These are phyloP conservation scores for Gasterosteus nipponicus DNA, from an alignment of 2,113 vertebrate genomes.

Conservation along the genomic window DNA sequence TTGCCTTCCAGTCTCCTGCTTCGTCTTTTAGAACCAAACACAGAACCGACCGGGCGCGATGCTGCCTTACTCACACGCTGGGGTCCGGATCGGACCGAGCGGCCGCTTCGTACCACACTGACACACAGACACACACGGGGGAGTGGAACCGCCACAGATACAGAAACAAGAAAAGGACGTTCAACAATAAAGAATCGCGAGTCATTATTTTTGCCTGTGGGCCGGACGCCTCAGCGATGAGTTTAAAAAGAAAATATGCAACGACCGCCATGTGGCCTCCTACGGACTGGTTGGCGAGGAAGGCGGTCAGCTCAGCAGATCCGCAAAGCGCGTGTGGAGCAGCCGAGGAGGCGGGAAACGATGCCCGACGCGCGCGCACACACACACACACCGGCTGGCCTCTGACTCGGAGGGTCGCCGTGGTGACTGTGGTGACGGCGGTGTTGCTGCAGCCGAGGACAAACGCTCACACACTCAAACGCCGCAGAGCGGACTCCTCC, in stretches of 20 bases:
- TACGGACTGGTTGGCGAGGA: conserved; percentile 34
- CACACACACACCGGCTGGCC: conserved; percentile 45
- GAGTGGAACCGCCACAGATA: conserved; percentile 31
- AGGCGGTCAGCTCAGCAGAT: conserved; percentile 62
- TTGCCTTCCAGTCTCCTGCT: conserved; percentile 60
- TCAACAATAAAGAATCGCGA: conserved; percentile 49
- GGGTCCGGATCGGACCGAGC: conserved; percentile 47
- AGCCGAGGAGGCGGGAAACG: conserved; percentile 26
- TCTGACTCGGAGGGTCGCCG: conserved; percentile 46
- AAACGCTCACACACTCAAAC: conserved; percentile 52
- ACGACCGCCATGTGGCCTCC: conserved; percentile 68
- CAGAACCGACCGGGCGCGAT: conserved; percentile 68
- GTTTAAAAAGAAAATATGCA: conserved; percentile 78
- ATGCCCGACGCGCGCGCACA: conserved; percentile 13
- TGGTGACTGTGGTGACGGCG: conserved; percentile 25
- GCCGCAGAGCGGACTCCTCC: conserved; percentile 55
- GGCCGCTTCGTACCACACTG: conserved; percentile 45
- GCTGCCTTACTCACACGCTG: conserved; percentile 90
- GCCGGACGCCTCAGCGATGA: conserved; percentile 58
- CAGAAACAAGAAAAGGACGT: conserved; percentile 43
- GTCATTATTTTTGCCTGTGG: conserved; percentile 66
- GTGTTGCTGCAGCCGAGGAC: conserved; percentile 47
- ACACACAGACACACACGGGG: conserved; percentile 47
- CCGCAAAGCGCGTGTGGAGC: conserved; percentile 17
- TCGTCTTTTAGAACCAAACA: conserved; percentile 46